Conservation (phyloP, 35 echinoderm and acorn worm genomes). For the Diadema setosum region DNA sequence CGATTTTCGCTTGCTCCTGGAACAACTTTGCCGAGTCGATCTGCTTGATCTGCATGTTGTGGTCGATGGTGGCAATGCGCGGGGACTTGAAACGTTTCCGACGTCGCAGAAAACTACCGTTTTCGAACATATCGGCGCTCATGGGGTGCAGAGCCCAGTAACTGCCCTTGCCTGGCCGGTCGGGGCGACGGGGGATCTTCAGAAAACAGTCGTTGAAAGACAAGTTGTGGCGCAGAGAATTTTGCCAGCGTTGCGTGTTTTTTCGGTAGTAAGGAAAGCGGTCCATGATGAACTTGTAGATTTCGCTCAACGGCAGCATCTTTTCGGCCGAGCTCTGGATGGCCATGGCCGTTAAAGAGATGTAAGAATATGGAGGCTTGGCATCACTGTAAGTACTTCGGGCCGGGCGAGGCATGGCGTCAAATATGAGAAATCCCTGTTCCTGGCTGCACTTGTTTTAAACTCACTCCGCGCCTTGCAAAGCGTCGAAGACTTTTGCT, state of each 20-base stretch:
- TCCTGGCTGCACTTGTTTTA: no score
- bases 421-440: no score
- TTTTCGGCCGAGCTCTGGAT: conserved; percentile 94
- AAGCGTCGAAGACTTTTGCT: no score
- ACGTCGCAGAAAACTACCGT: conserved; percentile 94
- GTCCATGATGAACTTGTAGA: conserved; percentile 99
- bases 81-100: conserved; percentile 98
- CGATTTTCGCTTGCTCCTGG: conserved; percentile 96
- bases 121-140: conserved; percentile 98
- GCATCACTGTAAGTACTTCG: conserved; percentile 98
- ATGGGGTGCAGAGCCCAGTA: conserved; percentile 98
- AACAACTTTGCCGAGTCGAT: conserved; percentile 93
- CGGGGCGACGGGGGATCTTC: conserved; percentile 96
- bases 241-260: conserved; percentile 98
- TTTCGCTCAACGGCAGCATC: conserved; percentile 97
- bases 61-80: conserved; percentile 77
- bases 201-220: conserved; percentile 99
- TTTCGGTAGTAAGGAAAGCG: conserved; percentile 98
- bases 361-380: conserved; percentile 99
- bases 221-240: conserved; percentile 93
- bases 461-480: no score
- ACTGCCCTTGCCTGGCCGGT: conserved; percentile 96
- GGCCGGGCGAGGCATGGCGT: conserved; percentile 96
- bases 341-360: conserved; percentile 96
- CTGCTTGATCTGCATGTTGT: conserved; percentile 91